Percentiles rank a stretch among this genome's conserved stretches.
Evolutionary conservation across 2,888 invertebrate genomes (phyloP).

Genomic region (Brachyptera putata): DNA sequence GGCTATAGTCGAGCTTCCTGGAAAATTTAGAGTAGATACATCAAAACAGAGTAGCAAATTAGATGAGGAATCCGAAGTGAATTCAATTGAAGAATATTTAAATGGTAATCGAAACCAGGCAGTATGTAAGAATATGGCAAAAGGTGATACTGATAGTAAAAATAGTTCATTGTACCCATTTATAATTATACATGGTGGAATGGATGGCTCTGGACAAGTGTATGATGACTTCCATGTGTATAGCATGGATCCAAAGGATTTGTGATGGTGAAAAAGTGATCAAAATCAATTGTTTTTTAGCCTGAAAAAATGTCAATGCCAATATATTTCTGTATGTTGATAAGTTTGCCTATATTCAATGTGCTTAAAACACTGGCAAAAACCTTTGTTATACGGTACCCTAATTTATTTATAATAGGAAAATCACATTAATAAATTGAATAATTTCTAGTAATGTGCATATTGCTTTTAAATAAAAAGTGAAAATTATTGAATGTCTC

Average conservation of each 20-base stretch:
- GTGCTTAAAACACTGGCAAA: no score
- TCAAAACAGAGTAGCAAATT: not conserved
- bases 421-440: no score
- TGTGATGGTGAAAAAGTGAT: not conserved
- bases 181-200: slow-evolving; percentile 29
- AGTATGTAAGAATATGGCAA: not conserved
- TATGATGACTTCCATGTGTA: slow-evolving; percentile 28
- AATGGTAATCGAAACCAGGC: not conserved
- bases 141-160: slow-evolving; percentile 7
- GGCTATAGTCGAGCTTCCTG: slow-evolving; percentile 20
- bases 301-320: no score
- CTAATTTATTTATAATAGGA: no score
- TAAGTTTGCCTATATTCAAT: no score
- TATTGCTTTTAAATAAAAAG: no score
- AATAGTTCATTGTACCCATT: slow-evolving; percentile 12
- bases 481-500: no score
- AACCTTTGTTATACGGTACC: no score
- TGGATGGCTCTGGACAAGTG: slow-evolving; percentile 24
- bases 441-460: no score
- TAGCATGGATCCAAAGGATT: slow-evolving; percentile 4
- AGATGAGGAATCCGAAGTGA: not conserved
- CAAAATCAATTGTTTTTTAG: no score
- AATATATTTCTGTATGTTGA: no score
- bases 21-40: slow-evolving; percentile 7
- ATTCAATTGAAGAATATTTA: slow-evolving; percentile 4